A percentile compares a stretch with the other conserved stretches of the same genome.
phyloP scores from a whole-genome alignment of 2,797 vertebrate genomes.

The Phalanger gymnotis region DNA sequence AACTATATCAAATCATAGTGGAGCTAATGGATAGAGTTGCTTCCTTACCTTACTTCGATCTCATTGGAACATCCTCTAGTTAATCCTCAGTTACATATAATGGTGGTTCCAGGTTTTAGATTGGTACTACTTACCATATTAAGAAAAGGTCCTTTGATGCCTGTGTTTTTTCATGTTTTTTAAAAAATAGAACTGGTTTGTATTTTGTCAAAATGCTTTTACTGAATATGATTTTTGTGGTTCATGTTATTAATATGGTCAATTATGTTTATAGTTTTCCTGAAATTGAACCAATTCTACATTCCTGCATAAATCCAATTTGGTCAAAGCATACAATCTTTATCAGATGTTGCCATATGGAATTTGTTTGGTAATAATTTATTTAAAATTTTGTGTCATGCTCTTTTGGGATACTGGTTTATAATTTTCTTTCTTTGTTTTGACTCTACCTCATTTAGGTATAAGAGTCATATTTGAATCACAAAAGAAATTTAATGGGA shows the following conservation, averaged over 20 bases:
- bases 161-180: background rate
- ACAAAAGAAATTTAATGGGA: background rate
- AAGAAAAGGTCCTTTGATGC: background rate
- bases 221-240: background rate
- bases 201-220: background rate
- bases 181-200: background rate
- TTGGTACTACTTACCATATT: background rate
- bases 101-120: background rate
- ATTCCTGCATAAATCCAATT: background rate
- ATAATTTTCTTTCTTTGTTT: background rate
- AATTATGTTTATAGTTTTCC: background rate
- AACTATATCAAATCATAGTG: background rate
- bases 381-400: background rate
- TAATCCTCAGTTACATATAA: background rate
- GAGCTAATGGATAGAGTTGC: background rate
- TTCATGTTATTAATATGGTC: background rate
- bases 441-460: background rate
- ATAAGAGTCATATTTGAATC: background rate
- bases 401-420: background rate
- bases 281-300: background rate
- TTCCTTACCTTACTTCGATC: background rate
- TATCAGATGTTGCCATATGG: background rate
- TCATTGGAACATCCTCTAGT: background rate
- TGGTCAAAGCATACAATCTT: background rate
- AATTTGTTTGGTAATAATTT: background rate